These are phyloP conservation scores for Aelia acuminata DNA, from an alignment of 2,888 invertebrate genomes.

Conservation along the genomic window DNA sequence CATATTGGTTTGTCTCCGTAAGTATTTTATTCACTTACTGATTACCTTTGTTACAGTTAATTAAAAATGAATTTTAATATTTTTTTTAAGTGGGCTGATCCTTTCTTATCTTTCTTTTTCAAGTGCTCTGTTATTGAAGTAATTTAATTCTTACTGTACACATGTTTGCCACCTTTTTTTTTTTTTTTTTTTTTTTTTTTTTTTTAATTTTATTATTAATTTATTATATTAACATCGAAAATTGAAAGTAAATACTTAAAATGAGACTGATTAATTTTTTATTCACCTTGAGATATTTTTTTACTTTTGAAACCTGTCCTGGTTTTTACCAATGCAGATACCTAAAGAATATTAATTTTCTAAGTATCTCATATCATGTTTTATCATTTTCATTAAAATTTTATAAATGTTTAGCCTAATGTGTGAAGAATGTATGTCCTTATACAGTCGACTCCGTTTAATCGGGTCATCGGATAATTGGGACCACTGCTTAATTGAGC, in stretches of 20 bases:
- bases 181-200: neutral
- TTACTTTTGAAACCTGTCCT: neutral
- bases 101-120: neutral
- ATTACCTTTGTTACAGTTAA: neutral
- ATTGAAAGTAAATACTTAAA: neutral
- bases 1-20: slow-evolving; percentile 89
- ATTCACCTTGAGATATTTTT: neutral
- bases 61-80: neutral
- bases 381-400: too few relatives aligned
- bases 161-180: neutral
- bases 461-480: too few relatives aligned
- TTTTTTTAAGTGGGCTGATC: neutral
- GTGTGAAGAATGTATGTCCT: too few relatives aligned
- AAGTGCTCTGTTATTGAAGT: slow-evolving; percentile 17
- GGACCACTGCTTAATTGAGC: too few relatives aligned
- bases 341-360: too few relatives aligned
- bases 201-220: neutral
- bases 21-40: slow-evolving; percentile 69
- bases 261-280: neutral
- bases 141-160: neutral
- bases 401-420: too few relatives aligned
- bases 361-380: too few relatives aligned
- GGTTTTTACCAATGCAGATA: neutral
- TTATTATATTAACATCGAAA: neutral
- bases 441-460: too few relatives aligned